Conservation (phyloP, 2,888 invertebrate species). For the Ennomos quercinarius region DNA sequence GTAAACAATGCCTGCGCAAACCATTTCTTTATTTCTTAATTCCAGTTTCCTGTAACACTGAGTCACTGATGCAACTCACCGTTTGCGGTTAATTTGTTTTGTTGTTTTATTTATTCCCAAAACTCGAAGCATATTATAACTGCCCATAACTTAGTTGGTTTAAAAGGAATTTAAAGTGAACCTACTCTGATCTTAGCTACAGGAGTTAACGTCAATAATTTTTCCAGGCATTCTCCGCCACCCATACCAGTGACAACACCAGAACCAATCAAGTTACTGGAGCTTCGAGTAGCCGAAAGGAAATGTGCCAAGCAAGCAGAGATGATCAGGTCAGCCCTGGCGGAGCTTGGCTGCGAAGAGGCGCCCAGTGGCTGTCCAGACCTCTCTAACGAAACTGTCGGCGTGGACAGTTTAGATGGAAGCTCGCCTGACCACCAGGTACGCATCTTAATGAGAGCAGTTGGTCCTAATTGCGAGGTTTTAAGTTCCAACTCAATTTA, state of each 20-base stretch:
- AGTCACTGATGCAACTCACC: constrained; percentile 24
- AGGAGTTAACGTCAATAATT: neutral
- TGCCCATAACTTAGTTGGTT: no score
- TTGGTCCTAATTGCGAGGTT: constrained; percentile 18
- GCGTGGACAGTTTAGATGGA: constrained; percentile 87
- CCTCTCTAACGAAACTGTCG: constrained; percentile 90
- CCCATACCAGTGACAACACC: constrained; percentile 77
- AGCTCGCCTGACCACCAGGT: constrained; percentile 88
- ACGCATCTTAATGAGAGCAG: constrained; percentile 34
- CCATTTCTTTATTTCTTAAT: constrained; percentile 20
- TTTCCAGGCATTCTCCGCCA: constrained; percentile 77
- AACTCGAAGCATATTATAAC: neutral
- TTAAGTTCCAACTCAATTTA: constrained; percentile 14
- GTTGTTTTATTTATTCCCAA: constrained; percentile 13
- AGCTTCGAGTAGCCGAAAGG: constrained; percentile 92
- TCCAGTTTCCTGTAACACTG: constrained; percentile 9
- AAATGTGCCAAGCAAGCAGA: constrained; percentile 93
- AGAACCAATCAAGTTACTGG: constrained; percentile 90
- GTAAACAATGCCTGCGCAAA: constrained; percentile 20
- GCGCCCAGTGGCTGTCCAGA: constrained; percentile 94
- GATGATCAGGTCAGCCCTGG: constrained; percentile 93
- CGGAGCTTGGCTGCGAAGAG: constrained; percentile 95
- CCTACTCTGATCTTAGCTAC: neutral
- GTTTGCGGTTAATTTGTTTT: constrained; percentile 11
- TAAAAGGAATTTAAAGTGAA: no score